Evolutionary conservation across 2,888 invertebrate species (phyloP), one percentile per base, ranked within the genome.

Genomic region (Drosophila melanosoma): DNA sequence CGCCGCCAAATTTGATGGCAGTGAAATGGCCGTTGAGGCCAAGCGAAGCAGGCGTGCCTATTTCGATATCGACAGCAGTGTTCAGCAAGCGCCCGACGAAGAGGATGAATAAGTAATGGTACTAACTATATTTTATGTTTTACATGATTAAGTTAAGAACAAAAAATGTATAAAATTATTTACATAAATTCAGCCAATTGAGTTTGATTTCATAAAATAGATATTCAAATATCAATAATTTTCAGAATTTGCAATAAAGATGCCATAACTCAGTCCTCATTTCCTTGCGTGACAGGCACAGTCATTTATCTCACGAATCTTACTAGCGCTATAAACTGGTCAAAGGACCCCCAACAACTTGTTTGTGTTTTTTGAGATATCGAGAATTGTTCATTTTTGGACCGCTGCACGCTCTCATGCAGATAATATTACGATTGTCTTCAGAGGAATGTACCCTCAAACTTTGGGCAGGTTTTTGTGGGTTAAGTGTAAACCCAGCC

Each of bases 1-100:
- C 0, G 97, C 98, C 0, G 95, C 96, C 91, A 94, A 95, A 88
- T 95, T 95, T 79, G 93, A 93, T 65, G 78, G 70, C 3, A 93
- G 90, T 17, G 69, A 69, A 17, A 51, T 54, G 23, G 85, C 64
- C 2, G 40, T 57, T 4, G 91, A 88, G 69, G 86, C 84, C 17
- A 93, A 93, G 73, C 92, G 91, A 40, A 94, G 93, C 48, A 93
- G 92, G 76, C 94, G 94, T 66, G 92, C 94, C 79, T 92, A 94
- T 71, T 94, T 94, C 69, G 94, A 93, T 85, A 76, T 86, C 5
- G 85, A 82, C 1, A 69, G 80, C 52, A 83, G 36, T 23, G 17
- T 73, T 10, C 70, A 82, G 35, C 52, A 66, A 8, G 71, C 67
- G 4, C 63, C 79, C 36, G 84, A 75, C 0, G 81, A 83, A 5